Evolutionary conservation across 2,797 vertebrate species (phyloP).

Genomic region (Myotis vivesi): DNA sequence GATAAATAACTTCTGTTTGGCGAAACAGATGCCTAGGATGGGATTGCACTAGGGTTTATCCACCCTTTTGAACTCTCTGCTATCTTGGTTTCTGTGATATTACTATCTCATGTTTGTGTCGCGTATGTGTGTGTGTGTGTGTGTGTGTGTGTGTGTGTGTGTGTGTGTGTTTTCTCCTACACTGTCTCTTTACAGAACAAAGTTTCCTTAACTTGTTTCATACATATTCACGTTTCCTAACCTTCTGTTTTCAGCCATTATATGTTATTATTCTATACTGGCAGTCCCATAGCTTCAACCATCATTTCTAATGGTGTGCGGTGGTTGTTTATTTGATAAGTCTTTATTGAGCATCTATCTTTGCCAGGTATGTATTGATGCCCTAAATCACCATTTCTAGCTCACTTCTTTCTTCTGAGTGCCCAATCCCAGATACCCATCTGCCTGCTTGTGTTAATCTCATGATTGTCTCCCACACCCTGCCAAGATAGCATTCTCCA

Average conservation of each 20-base stretch:
- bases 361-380: not conserved
- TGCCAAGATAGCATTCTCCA: not conserved
- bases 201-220: not conserved
- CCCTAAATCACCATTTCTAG: not conserved
- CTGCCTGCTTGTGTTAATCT: not conserved
- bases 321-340: not conserved
- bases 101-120: not conserved
- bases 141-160: no score
- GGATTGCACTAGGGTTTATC: not conserved
- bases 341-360: not conserved
- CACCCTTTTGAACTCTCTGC: not conserved
- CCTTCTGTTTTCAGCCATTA: not conserved
- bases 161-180: not conserved
- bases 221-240: not conserved
- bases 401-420: not conserved
- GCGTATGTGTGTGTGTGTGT: not conserved
- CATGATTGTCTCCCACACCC: not conserved
- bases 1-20: no score
- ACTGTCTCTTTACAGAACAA: slow-evolving; percentile 26
- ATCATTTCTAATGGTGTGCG: not conserved
- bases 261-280: not conserved
- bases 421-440: not conserved
- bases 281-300: not conserved
- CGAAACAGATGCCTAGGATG: no score
- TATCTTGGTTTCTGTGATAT: slow-evolving; percentile 1